A percentile compares a stretch with the other conserved stretches of the same genome.
Evolutionary conservation across 1,140 invertebrate genomes (phyloP).

Genomic region (Drosophila persimilis): DNA sequence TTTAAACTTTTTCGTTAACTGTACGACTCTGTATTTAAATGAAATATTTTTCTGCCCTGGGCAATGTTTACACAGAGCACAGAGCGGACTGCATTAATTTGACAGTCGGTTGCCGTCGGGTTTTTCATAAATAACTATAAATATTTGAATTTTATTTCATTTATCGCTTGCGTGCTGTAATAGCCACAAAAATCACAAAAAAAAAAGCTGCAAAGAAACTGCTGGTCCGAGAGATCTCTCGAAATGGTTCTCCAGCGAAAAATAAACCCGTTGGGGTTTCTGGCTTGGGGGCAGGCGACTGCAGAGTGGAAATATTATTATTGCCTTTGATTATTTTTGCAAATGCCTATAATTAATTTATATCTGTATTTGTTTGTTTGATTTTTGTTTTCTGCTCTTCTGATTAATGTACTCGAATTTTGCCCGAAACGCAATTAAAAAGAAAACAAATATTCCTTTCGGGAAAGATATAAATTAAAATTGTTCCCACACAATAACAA

Average conservation of each 20-base stretch:
- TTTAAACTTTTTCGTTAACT: conserved; percentile 13
- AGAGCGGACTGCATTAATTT: conserved; percentile 22
- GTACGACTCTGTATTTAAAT: neutral
- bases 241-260: too few relatives aligned
- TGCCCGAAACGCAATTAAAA: conserved; percentile 20
- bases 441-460: conserved; percentile 54
- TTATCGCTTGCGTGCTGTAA: conserved; percentile 42
- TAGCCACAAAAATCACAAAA: conserved; percentile 5
- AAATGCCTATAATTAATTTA: conserved; percentile 66
- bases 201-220: conserved; percentile 13
- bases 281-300: neutral
- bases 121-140: conserved; percentile 30
- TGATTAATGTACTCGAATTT: conserved; percentile 56
- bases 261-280: too few relatives aligned
- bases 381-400: conserved; percentile 43
- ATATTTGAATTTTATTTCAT: conserved; percentile 18
- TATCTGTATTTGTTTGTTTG: conserved; percentile 37
- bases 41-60: neutral
- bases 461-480: conserved; percentile 57
- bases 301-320: conserved; percentile 24
- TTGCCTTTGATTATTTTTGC: conserved; percentile 58
- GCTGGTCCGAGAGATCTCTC: too few relatives aligned
- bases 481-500: conserved; percentile 32
- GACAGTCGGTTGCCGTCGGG: conserved; percentile 27
- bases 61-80: conserved; percentile 1